Percentiles rank a stretch among this genome's conserved stretches.
Conservation (phyloP, 2,888 invertebrate species). For the Tachina grossa region DNA sequence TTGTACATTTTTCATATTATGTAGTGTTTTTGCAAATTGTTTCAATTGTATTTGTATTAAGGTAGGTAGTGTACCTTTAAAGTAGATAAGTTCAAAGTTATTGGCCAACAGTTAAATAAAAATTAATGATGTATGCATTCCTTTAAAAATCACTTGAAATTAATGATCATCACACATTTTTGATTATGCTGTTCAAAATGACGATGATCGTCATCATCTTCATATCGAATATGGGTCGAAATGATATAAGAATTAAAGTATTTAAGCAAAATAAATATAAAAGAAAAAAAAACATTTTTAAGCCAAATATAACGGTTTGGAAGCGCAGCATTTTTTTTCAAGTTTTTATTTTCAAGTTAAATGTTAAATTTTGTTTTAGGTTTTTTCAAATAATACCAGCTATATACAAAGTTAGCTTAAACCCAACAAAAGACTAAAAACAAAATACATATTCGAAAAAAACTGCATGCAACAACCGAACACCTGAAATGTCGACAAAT, state of each 20-base stretch:
- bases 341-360: constrained; percentile 36
- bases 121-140: constrained; percentile 11
- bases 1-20: no score
- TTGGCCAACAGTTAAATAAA: neutral
- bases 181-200: constrained; percentile 42
- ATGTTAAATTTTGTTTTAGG: constrained; percentile 45
- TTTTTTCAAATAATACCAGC: constrained; percentile 31
- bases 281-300: constrained; percentile 56
- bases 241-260: constrained; percentile 72
- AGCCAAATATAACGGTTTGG: constrained; percentile 69
- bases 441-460: neutral
- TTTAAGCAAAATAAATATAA: constrained; percentile 50
- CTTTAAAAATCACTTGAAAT: constrained; percentile 16
- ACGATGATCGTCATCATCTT: constrained; percentile 56
- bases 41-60: no score
- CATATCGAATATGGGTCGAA: constrained; percentile 68
- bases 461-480: constrained; percentile 4
- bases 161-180: constrained; percentile 33
- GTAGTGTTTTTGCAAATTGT: no score
- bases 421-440: constrained; percentile 20
- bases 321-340: constrained; percentile 52
- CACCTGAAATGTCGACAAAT: neutral
- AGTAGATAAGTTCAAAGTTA: no score
- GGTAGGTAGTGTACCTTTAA: no score
- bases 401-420: constrained; percentile 27